Evolutionary conservation across 2,113 vertebrate genomes (phyloP).

Genomic region (Cervus canadensis): DNA sequence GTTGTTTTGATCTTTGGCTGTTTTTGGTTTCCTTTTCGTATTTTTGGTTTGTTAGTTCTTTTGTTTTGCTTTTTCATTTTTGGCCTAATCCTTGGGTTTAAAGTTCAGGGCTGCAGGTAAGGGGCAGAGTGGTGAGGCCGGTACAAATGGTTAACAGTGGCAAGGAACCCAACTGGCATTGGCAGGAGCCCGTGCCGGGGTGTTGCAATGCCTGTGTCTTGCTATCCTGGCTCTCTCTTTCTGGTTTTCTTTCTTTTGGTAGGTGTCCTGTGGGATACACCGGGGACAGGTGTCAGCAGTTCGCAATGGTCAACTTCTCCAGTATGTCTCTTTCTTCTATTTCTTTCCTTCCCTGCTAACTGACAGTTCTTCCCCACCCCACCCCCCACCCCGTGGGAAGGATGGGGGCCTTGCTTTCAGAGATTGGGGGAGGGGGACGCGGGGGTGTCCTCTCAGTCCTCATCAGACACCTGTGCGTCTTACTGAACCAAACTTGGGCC

Average conservation of each 20-base stretch:
- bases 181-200: conserved; percentile 79
- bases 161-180: conserved; percentile 75
- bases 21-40: conserved; percentile 67
- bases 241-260: conserved; percentile 90
- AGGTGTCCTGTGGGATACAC: conserved; percentile 99
- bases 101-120: conserved; percentile 86
- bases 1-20: conserved; percentile 76
- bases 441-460: not conserved
- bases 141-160: conserved; percentile 74
- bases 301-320: conserved; percentile 99
- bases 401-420: conserved; percentile 42
- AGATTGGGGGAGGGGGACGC: not conserved
- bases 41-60: conserved; percentile 73
- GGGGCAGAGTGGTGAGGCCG: conserved; percentile 78
- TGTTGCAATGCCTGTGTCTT: conserved; percentile 83
- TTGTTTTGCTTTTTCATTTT: conserved; percentile 76
- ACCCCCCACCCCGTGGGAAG: conserved; percentile 46
- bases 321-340: conserved; percentile 98
- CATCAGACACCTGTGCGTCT: not conserved
- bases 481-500: not conserved
- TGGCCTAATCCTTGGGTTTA: conserved; percentile 81
- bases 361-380: conserved; percentile 57
- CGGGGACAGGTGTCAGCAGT: conserved; percentile 99
- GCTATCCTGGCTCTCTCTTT: conserved; percentile 89
- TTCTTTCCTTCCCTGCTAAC: conserved; percentile 88